phyloP scores from a whole-genome alignment of 2,113 vertebrate species.

The Corvus hawaiiensis region DNA sequence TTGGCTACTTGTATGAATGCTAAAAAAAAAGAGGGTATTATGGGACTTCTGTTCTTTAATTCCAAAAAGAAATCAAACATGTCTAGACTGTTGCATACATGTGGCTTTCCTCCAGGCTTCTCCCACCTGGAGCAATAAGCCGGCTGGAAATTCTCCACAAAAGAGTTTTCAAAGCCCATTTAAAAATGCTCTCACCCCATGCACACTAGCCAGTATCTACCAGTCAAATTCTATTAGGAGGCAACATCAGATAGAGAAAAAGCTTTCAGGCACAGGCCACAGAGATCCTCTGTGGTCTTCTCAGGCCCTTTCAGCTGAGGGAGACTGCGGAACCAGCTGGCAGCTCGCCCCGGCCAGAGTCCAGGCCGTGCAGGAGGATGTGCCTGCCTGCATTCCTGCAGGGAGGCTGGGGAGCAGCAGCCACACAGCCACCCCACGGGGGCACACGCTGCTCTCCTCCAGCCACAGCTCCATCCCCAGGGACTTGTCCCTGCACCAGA shows the following conservation, averaged over 20 bases:
- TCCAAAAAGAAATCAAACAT: slow-evolving; percentile 54
- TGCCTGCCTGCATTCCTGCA: background rate
- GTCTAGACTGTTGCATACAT: slow-evolving; percentile 50
- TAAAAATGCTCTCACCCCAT: background rate
- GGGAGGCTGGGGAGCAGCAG: background rate
- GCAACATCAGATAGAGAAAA: background rate
- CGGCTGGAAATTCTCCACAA: slow-evolving; percentile 41
- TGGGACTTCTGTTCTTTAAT: slow-evolving; percentile 58
- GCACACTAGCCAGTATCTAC: background rate
- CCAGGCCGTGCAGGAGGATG: rapidly evolving
- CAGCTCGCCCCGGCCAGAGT: background rate
- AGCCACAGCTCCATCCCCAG: background rate
- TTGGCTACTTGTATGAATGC: slow-evolving; percentile 44
- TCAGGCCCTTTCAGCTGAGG: background rate
- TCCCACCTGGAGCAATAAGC: slow-evolving; percentile 58
- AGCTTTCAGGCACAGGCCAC: background rate
- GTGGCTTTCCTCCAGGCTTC: slow-evolving; percentile 62
- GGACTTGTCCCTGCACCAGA: background rate
- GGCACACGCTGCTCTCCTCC: background rate
- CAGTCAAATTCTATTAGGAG: background rate
- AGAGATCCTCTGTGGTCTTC: background rate
- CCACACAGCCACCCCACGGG: rapidly evolving
- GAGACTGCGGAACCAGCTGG: background rate
- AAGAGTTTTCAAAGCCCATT: slow-evolving; percentile 35
- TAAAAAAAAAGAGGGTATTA: slow-evolving; percentile 5